phyloP scores from a whole-genome alignment of 2,797 vertebrate genomes.

The Bovichtus diacanthus region DNA sequence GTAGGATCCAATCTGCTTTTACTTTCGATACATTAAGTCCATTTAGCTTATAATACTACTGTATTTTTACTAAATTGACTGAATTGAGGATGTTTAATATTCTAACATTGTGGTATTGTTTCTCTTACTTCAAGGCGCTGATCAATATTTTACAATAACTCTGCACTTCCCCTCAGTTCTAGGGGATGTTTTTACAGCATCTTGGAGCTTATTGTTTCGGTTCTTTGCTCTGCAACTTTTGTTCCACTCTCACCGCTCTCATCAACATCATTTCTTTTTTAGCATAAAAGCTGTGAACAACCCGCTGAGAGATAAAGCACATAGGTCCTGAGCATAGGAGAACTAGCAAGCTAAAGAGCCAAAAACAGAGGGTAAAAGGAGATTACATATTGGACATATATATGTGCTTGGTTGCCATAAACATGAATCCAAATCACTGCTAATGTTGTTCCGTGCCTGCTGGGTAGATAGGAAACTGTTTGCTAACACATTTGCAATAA shows the following conservation, averaged over 20 bases:
- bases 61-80: not conserved
- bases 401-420: conserved; percentile 3
- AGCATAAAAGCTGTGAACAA: not conserved
- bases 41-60: not conserved
- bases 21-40: not conserved
- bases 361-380: conserved; percentile 15
- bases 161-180: not conserved
- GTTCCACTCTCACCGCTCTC: not conserved
- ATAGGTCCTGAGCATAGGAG: not conserved
- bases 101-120: not conserved
- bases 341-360: not conserved
- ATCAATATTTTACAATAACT: not conserved
- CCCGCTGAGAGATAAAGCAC: not conserved
- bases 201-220: not conserved
- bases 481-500: conserved; percentile 1
- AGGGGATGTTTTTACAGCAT: not conserved
- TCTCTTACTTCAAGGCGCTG: not conserved
- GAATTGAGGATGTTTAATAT: not conserved
- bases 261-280: not conserved
- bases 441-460: conserved; percentile 1
- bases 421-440: conserved; percentile 7
- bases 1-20: not conserved
- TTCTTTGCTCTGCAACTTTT: not conserved
- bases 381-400: conserved; percentile 7
- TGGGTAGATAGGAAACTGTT: conserved; percentile 8